phyloP scores from a whole-genome alignment of 1,140 invertebrate species.

The Macrotrachela quadricornifera region DNA sequence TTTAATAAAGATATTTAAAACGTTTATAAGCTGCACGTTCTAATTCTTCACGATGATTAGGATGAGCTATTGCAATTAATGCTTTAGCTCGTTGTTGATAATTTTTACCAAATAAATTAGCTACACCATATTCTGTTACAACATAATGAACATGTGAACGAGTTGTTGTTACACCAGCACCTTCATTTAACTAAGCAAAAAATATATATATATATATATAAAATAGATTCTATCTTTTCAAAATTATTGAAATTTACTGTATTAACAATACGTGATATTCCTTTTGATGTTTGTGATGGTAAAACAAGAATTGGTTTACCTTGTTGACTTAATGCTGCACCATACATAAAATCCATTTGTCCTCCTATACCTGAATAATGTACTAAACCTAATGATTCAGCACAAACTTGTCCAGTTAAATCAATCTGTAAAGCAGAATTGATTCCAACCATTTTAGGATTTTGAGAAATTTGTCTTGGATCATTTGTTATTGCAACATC shows the following conservation, averaged over 20 bases:
- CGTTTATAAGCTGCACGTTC: not conserved
- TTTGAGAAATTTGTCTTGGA: constrained; percentile 47
- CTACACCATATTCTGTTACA: constrained; percentile 76
- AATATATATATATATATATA: too few species aligned
- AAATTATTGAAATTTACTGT: too few species aligned
- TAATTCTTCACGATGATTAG: constrained; percentile 43
- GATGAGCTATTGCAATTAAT: constrained; percentile 69
- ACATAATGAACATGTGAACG: constrained; percentile 75
- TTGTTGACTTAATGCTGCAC: constrained; percentile 60
- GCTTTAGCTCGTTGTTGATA: constrained; percentile 64
- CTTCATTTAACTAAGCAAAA: constrained; percentile 31
- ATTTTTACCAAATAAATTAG: constrained; percentile 65
- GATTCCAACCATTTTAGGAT: constrained; percentile 76
- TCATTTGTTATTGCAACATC: constrained; percentile 40
- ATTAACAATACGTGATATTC: constrained; percentile 57
- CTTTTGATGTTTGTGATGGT: constrained; percentile 57
- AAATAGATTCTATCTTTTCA: not conserved
- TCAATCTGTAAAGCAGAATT: constrained; percentile 89
- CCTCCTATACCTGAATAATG: constrained; percentile 46
- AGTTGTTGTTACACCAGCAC: constrained; percentile 78
- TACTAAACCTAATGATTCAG: constrained; percentile 70
- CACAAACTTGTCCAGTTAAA: constrained; percentile 66
- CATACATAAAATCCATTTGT: constrained; percentile 81
- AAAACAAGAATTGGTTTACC: constrained; percentile 84
- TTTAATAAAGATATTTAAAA: too few species aligned